Evolutionary conservation across 1,140 invertebrate species (phyloP).

Genomic region (Drosophila baimaii): DNA sequence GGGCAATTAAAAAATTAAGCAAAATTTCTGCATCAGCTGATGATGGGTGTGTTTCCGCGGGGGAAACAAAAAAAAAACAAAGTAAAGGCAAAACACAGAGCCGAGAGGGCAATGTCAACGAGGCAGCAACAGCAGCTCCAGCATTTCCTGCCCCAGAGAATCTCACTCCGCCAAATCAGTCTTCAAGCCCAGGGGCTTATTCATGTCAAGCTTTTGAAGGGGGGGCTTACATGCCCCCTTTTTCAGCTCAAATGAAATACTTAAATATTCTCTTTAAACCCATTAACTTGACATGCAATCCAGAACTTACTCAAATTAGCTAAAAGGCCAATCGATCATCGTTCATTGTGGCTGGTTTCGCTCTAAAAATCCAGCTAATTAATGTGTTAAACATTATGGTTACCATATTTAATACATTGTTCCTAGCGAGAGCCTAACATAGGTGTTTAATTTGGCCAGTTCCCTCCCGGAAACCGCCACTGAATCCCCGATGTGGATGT

Average conservation of each 20-base stretch:
- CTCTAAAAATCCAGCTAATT: constrained; percentile 16
- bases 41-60: constrained; percentile 34
- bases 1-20: constrained; percentile 79
- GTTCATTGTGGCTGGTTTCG: neutral
- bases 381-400: constrained; percentile 11
- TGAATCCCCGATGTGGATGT: constrained; percentile 22
- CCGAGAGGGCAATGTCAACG: constrained; percentile 63
- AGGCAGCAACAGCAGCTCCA: constrained; percentile 53
- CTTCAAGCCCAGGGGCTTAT: constrained; percentile 6
- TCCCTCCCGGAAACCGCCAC: constrained; percentile 17
- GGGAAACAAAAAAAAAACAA: neutral
- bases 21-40: constrained; percentile 56
- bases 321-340: constrained; percentile 9
- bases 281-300: constrained; percentile 15
- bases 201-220: neutral
- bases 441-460: neutral
- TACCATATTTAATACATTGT: constrained; percentile 20
- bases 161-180: neutral
- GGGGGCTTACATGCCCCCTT: neutral
- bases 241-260: neutral
- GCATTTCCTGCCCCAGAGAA: constrained; percentile 60
- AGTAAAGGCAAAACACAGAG: neutral
- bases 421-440: neutral
- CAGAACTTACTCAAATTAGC: constrained; percentile 10
- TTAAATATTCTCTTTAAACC: neutral